Conservation (phyloP, 2,797 vertebrate genomes). For the Lophius americanus region DNA sequence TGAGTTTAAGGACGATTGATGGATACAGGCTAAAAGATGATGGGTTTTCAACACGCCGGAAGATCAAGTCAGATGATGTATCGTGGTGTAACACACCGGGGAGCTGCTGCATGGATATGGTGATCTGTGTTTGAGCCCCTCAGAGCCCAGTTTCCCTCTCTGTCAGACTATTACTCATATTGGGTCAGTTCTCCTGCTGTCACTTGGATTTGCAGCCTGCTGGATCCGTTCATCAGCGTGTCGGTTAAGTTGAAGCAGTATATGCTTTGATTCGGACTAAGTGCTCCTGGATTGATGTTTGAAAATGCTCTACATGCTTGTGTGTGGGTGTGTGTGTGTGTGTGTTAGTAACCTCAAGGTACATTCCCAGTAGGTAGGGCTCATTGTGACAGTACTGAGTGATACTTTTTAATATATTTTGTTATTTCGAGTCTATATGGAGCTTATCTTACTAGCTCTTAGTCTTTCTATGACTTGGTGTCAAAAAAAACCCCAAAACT, state of each 20-base stretch:
- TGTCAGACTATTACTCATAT: conserved; percentile 54
- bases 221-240: conserved; percentile 46
- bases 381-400: not conserved
- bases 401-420: too few species aligned
- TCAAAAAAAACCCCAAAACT: conserved; percentile 18
- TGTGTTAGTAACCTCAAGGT: conserved; percentile 1
- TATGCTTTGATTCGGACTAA: conserved; percentile 27
- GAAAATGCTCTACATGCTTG: not conserved
- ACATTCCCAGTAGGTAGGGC: not conserved
- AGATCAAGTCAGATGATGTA: not conserved
- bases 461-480: conserved; percentile 4
- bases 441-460: conserved; percentile 26
- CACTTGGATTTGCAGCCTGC: conserved; percentile 61
- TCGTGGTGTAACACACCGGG: not conserved
- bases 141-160: conserved; percentile 28
- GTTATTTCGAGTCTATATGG: conserved; percentile 7
- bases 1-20: conserved; percentile 36
- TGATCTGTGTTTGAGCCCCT: conserved; percentile 3
- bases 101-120: conserved; percentile 13
- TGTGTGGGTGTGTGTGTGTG: conserved; percentile 1
- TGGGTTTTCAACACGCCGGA: conserved; percentile 18
- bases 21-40: conserved; percentile 21
- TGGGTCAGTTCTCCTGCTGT: conserved; percentile 53
- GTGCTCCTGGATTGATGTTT: conserved; percentile 17
- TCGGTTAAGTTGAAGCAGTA: conserved; percentile 42